Base-by-base conservation (phyloP, 2,888 invertebrate species). In the Drosophila cognata region DNA sequence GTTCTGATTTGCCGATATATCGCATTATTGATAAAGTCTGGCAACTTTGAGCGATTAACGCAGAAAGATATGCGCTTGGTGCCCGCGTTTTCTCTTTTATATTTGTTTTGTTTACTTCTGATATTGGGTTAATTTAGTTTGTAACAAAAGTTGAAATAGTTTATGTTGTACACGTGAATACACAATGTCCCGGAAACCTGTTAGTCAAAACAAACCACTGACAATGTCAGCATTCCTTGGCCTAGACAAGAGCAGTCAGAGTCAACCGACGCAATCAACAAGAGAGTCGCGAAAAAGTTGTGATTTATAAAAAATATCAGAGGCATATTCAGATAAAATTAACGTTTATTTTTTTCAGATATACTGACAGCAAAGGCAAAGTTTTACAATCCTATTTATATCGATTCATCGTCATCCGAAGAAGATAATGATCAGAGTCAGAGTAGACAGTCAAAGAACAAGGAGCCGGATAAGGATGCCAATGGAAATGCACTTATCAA, bases 321-420 rank as follows among this genome's bases (percentile, higher is more conserved):
- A 18, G 2, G 16, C 38, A 8, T 31, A 21, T 29, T 29, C 7
- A 36, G 21, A 18, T 36, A 48, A 51, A 18, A n/a, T 21, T n/a
- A 25, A 35, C 16, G 4, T n/a, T 1, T 21, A 4, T 62, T 18
- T 21, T 33, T 53, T 43, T 25, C 28, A 82, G 83, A 63, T 41
- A 18, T 51, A 28, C 50, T 64, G 8, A 77, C 36, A 48, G 29
- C 77, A 25, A 69, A 69, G 7, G 57, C 59, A 53, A 85, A 83
- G 56, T 72, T 78, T 11, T 83, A 81, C 46, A 92, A 92, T 70
- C 92, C 92, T 13, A 92, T 92, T 25, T 92, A 91, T 71, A 71
- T 92, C 35, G 92, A 92, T 69, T 91, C 91, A 11, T 92, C 92
- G 0, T 91, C 91, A 28, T 88, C 91, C 7, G 91, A 90, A n/a